Evolutionary conservation across 2,797 vertebrate species (phyloP).

Genomic region (Pangasius macronema): DNA sequence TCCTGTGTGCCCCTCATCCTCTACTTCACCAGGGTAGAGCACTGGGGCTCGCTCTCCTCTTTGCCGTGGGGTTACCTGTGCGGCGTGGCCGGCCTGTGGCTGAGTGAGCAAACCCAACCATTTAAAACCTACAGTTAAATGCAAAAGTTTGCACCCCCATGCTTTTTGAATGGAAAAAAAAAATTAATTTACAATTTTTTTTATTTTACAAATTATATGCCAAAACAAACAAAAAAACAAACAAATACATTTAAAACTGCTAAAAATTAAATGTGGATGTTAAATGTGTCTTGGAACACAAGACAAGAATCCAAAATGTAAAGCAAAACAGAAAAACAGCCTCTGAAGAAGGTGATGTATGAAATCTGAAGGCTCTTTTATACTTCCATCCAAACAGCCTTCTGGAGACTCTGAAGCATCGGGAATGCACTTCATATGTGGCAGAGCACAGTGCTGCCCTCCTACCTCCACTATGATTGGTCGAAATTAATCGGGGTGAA

Average conservation of each 20-base stretch:
- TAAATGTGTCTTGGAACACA: background rate
- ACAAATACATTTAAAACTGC: background rate
- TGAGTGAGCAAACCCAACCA: slow-evolving; percentile 73
- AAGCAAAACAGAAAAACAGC: background rate
- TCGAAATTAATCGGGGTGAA: background rate
- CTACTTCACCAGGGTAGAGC: slow-evolving; percentile 95
- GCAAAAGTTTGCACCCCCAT: background rate
- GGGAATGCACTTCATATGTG: background rate
- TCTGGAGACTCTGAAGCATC: background rate
- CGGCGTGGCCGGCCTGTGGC: slow-evolving; percentile 93
- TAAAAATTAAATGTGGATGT: background rate
- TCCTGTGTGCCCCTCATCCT: slow-evolving; percentile 93
- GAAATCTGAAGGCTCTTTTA: background rate
- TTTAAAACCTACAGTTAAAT: background rate
- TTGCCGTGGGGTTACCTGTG: slow-evolving; percentile 97
- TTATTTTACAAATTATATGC: background rate
- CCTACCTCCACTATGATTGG: background rate
- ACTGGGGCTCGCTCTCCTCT: slow-evolving; percentile 92
- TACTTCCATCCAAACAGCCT: background rate
- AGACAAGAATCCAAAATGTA: background rate
- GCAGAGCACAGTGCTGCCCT: background rate
- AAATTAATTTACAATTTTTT: background rate
- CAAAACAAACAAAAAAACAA: too few relatives aligned
- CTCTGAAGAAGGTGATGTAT: background rate
- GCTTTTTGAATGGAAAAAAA: background rate